Conservation (phyloP, 2,797 vertebrate species). For the Percopsis omiscomaycus region DNA sequence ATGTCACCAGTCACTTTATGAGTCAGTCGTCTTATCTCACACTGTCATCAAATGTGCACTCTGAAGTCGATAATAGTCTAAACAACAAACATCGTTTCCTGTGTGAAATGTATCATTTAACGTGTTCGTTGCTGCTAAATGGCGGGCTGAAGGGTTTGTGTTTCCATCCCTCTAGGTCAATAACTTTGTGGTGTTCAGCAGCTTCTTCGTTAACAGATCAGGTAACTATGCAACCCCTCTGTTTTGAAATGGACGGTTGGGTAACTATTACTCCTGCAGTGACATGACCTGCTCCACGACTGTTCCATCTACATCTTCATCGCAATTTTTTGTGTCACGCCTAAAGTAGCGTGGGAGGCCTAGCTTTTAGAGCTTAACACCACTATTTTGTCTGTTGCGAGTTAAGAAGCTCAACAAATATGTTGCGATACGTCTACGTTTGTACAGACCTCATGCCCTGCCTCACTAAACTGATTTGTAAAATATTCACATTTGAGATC, state of each 20-base stretch:
- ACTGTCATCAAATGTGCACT: too few species aligned
- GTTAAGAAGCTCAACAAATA: neutral
- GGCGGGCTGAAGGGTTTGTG: too few species aligned
- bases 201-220: constrained; percentile 86
- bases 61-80: too few species aligned
- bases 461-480: neutral
- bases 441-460: neutral
- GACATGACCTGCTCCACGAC: neutral
- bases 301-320: neutral
- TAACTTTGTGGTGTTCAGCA: constrained; percentile 94
- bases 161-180: constrained; percentile 81
- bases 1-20: too few species aligned
- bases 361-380: neutral
- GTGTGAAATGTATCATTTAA: neutral
- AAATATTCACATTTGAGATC: neutral
- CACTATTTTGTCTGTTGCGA: neutral
- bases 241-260: neutral
- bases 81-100: neutral
- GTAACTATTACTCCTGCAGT: neutral
- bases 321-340: neutral
- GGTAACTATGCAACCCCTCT: constrained; percentile 65
- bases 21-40: too few species aligned
- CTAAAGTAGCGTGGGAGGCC: constrained; percentile 4
- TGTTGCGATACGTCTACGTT: neutral
- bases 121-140: constrained; percentile 2